Evolutionary conservation across 2,113 vertebrate genomes (phyloP), one percentile per base, ranked within the genome.

Genomic region (Chionomys nivalis): DNA sequence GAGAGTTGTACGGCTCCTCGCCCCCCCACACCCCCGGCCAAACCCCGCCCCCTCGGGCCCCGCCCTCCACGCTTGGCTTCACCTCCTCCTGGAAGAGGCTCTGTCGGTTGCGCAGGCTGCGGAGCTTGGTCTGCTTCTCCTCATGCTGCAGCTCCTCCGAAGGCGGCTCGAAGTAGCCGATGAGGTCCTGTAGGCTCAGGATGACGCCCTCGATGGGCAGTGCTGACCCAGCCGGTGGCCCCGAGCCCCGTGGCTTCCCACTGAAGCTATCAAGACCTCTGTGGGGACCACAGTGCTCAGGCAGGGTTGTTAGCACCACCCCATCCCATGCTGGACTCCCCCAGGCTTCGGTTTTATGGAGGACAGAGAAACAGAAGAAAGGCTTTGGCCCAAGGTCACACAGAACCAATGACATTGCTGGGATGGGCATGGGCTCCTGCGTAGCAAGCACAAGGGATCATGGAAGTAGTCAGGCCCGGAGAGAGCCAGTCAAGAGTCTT

Each of bases 51-150:
- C 13, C 42, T 0, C 73, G 1, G 36, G 9, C 49, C 19, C n/a
- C n/a, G 23, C 87, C 89, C 65, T 19, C 21, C 23, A 1, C 1
- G 0, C 2, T 0, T 0, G 4, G 3, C 91, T 97, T 63, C 42
- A 99, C 99, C 99, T 99, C 99, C 98, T 99, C 99, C 97, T 99
- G 99, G 98, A 99, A 99, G 97, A 99, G 99, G 97, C 99, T 99
- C 98, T 99, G 99, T 28, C 99, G 98, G 97, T 99, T 99, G 83
- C 99, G 99, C 61, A 99, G 99, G 19, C 99, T 99, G 79, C 99
- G 99, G 2, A 99, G 98, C 93, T 99, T 99, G 97, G 98, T 99
- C 97, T 99, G 99, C 96, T 99, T 99, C 98, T 99, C 99, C 96
- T 99, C 99, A 9, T 99, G 99, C 97, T 99, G 99, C 96, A 99